Percentiles rank a stretch among this genome's conserved stretches.
phyloP scores from a whole-genome alignment of 2,888 invertebrate genomes.

The Mesochorus sp. region DNA sequence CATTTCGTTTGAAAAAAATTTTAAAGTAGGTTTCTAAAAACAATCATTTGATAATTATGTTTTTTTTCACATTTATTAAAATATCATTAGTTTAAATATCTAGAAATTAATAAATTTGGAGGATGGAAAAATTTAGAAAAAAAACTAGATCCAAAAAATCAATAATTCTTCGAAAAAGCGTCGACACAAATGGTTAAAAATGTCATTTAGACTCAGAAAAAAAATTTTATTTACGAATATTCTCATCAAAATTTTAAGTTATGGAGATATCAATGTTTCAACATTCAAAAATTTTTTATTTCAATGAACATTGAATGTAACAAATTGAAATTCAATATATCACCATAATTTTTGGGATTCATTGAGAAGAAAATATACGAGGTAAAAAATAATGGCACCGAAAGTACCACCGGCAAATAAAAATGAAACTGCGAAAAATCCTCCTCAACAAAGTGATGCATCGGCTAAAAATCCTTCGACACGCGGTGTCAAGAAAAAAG shows the following conservation, averaged over 20 bases:
- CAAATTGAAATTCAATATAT: not conserved
- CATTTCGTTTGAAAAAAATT: slow-evolving; percentile 44
- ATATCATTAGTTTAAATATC: too few species aligned
- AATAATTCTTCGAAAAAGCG: slow-evolving; percentile 63
- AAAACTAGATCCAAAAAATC: slow-evolving; percentile 61
- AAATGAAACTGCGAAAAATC: slow-evolving; percentile 18
- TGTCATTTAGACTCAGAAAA: slow-evolving; percentile 4
- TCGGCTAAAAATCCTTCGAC: not conserved
- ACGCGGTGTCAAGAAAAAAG: slow-evolving; percentile 1
- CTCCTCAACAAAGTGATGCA: not conserved
- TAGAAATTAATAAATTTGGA: slow-evolving; percentile 60
- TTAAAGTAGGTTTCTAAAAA: not conserved
- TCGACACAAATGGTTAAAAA: slow-evolving; percentile 46
- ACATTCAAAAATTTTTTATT: not conserved
- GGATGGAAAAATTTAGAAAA: not conserved
- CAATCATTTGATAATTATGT: not conserved
- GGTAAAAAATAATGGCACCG: slow-evolving; percentile 43
- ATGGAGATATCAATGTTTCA: slow-evolving; percentile 32
- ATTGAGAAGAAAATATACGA: not conserved
- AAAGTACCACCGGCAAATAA: slow-evolving; percentile 2
- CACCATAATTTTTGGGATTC: not conserved
- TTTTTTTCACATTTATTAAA: not conserved
- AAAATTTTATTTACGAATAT: slow-evolving; percentile 29
- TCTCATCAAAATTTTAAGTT: slow-evolving; percentile 35
- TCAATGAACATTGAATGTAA: not conserved